Conservation (phyloP, 2,797 vertebrate species). For the Hafferia zeledoni region DNA sequence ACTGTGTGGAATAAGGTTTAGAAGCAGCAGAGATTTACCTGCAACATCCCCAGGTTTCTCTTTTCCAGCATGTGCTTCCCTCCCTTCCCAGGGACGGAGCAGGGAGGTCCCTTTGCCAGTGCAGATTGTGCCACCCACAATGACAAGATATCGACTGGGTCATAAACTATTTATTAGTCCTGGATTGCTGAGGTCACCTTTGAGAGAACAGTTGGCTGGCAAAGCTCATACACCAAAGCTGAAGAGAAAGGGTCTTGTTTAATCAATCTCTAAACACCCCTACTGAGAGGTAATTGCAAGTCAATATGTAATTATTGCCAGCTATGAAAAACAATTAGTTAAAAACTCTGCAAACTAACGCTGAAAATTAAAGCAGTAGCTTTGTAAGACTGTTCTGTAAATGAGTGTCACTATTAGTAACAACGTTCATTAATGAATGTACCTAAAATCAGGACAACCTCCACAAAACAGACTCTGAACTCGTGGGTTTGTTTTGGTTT, state of each 20-base stretch:
- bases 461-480: fast-evolving
- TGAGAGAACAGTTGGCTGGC: background rate
- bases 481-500: background rate
- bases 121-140: background rate
- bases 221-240: background rate
- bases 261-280: background rate
- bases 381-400: background rate
- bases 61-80: background rate
- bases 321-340: background rate
- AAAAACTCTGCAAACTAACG: background rate
- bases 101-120: background rate
- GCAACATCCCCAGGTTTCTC: background rate
- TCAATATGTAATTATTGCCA: background rate
- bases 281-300: background rate
- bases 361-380: background rate
- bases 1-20: background rate
- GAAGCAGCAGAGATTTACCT: background rate
- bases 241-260: background rate
- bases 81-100: background rate
- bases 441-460: background rate
- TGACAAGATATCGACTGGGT: background rate
- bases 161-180: background rate
- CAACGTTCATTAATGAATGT: background rate
- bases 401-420: background rate
- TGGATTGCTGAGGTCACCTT: background rate